phyloP scores from a whole-genome alignment of 2,888 invertebrate genomes.

The Eilema sororculum region DNA sequence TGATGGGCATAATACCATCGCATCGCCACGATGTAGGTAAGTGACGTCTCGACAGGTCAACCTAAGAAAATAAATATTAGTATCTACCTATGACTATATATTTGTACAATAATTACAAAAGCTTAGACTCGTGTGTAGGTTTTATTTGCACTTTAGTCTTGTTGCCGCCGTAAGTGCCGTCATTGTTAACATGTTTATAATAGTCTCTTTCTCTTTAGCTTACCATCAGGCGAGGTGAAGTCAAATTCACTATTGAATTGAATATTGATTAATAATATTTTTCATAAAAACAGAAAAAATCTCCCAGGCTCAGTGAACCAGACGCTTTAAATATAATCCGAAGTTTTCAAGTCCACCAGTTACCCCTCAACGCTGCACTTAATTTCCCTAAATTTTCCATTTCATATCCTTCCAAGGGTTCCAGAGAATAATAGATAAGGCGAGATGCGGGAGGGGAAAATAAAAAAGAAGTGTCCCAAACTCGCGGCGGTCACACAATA shows the following conservation, averaged over 20 bases:
- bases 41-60: too few species aligned
- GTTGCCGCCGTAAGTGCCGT: too few species aligned
- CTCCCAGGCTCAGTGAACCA: neutral
- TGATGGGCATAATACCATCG: too few species aligned
- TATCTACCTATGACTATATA: too few species aligned
- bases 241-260: too few species aligned
- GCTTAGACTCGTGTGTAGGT: neutral
- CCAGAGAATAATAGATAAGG: constrained; percentile 29
- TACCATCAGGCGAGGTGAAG: too few species aligned
- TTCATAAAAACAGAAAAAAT: neutral
- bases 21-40: too few species aligned
- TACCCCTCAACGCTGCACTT: constrained; percentile 16
- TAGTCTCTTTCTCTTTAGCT: too few species aligned
- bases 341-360: constrained; percentile 11
- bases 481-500: constrained; percentile 33
- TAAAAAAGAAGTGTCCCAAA: constrained; percentile 22
- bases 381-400: constrained; percentile 23
- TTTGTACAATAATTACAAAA: too few species aligned
- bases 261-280: neutral
- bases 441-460: constrained; percentile 16
- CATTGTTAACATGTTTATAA: too few species aligned
- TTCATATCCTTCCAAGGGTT: constrained; percentile 22
- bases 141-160: constrained; percentile 27
- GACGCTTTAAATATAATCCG: neutral
- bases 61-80: too few species aligned